A percentile compares a stretch with the other conserved stretches of the same genome.
These are phyloP conservation scores for Oryctes rhinoceros DNA, from an alignment of 1,140 invertebrate genomes.

Conservation along the genomic window DNA sequence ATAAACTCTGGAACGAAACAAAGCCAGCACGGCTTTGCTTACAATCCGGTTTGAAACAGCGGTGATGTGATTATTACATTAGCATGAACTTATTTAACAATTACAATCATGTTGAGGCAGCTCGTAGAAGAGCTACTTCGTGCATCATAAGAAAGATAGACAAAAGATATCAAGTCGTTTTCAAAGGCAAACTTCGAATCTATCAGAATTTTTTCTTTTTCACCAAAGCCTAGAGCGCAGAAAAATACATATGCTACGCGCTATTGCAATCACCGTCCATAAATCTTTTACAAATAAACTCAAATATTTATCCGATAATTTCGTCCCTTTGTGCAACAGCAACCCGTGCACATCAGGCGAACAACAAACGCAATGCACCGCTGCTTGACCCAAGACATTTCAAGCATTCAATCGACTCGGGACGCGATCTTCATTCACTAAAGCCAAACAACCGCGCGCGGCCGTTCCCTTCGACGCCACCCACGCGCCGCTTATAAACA, in stretches of 20 bases:
- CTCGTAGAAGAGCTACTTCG: no score
- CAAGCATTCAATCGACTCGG: constrained; percentile 23
- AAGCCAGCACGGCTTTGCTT: no score
- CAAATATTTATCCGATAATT: constrained; percentile 28
- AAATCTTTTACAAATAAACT: constrained; percentile 21
- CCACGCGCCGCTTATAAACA: constrained; percentile 22
- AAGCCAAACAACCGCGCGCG: constrained; percentile 22
- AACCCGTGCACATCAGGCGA: background rate
- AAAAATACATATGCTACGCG: background rate
- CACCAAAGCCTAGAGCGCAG: background rate
- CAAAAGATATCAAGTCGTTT: no score
- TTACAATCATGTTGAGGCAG: no score
- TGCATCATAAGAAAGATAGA: no score
- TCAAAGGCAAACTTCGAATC: no score
- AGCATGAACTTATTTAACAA: no score
- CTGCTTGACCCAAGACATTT: constrained; percentile 34
- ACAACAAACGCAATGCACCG: constrained; percentile 23
- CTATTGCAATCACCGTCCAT: constrained; percentile 17
- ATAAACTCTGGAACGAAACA: no score
- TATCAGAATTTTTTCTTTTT: no score
- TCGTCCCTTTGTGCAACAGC: background rate
- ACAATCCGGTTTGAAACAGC: no score
- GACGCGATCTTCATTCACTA: background rate
- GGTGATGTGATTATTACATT: no score
- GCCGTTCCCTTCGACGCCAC: background rate